These are phyloP conservation scores for Drosophila planitibia DNA, from an alignment of 2,888 invertebrate species.

Conservation along the genomic window DNA sequence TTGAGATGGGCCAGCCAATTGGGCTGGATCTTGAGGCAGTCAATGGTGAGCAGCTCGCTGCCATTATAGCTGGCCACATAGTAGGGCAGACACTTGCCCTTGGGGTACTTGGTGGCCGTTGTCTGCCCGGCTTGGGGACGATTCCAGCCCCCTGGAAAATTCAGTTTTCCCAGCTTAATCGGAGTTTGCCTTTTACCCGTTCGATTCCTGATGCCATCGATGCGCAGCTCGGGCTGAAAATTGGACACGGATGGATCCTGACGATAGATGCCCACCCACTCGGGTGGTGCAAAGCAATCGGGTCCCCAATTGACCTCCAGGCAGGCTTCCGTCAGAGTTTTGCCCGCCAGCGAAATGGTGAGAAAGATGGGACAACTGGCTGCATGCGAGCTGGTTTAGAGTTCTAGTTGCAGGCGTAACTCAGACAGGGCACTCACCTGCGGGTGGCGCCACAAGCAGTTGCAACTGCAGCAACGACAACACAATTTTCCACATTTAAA, in stretches of 20 bases:
- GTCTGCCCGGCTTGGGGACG: conserved; percentile 78
- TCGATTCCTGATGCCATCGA: conserved; percentile 85
- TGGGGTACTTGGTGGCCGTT: conserved; percentile 75
- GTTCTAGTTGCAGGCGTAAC: not conserved
- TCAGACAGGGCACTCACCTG: conserved; percentile 37
- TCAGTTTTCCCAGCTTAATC: conserved; percentile 86
- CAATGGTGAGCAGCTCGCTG: conserved; percentile 87
- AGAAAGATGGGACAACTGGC: conserved; percentile 83
- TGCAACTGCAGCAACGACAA: conserved; percentile 33
- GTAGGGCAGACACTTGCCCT: conserved; percentile 89
- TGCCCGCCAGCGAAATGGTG: conserved; percentile 81
- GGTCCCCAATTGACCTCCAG: conserved; percentile 84
- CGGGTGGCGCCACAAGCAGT: conserved; percentile 35
- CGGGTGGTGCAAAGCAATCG: conserved; percentile 80
- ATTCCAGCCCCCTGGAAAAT: conserved; percentile 88
- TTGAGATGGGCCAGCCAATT: conserved; percentile 92
- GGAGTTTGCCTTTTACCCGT: conserved; percentile 85
- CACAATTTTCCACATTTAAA: conserved; percentile 33
- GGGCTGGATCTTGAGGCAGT: conserved; percentile 92
- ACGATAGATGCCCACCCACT: conserved; percentile 84
- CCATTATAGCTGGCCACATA: conserved; percentile 90
- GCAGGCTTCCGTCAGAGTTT: conserved; percentile 74
- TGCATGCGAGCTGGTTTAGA: conserved; percentile 11
- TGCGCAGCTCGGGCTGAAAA: conserved; percentile 70
- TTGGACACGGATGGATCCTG: conserved; percentile 83